Base-by-base conservation (phyloP, 2,113 vertebrate species). In the Cephalophus harveyi region DNA sequence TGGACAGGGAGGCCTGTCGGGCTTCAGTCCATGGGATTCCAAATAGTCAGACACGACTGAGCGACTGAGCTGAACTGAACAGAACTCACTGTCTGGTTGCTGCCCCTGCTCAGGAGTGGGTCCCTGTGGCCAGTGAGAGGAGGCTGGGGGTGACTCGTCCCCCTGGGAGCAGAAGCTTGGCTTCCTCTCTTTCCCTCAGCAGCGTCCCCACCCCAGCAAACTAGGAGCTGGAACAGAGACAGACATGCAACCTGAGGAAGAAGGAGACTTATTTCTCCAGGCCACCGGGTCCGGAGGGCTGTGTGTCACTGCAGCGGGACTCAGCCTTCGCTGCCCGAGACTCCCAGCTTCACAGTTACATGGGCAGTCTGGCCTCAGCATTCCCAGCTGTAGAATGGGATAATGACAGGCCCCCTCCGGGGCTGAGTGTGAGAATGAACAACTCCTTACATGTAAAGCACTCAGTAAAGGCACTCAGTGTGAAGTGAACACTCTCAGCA, bases 71-170 rank as follows among this genome's bases (percentile, higher is more conserved):
- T 71, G n/a, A 71, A 40, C 67, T 40, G 67, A 3, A 71, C 5
- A 23, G n/a, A 71, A 6, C n/a, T 74, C 43, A 48, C 27, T 25
- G 21, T 11, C 76, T 27, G 23, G 4, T 13, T 10, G 0, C 1
- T 13, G 4, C 13, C 28, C n/a, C 3, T 0, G 1, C 16, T 1
- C 7, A 2, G 21, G 28, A 27, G 10, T 19, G 2, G 13, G 33
- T 11, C 7, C 9, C 60, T 33, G 4, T 12, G 27, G n/a, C 55
- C 23, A 15, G 2, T 11, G 54, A 30, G 48, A 30, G 50, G 79
- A 30, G 19, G 12, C 19, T 23, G 54, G 4, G 50, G 4, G 36
- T 10, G 54, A 21, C 1, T 0, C 27, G 59, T 11, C 19, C 48
- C 19, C 8, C 6, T 25, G 27, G 21, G 13, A 12, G 7, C 36